Conservation (phyloP, 2,797 vertebrate genomes). For the Tenualosa ilisha region DNA sequence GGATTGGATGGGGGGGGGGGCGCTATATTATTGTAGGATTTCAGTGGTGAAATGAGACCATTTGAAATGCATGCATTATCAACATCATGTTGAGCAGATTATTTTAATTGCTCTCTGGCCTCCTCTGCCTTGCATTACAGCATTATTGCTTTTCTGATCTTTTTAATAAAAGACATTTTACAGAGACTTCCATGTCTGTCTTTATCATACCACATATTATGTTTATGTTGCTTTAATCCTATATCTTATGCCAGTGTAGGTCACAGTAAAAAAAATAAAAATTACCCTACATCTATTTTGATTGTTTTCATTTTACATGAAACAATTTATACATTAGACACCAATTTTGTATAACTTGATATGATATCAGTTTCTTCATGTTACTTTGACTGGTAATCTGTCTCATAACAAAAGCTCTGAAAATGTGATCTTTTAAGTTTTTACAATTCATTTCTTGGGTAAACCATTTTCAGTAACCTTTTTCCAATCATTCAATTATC, state of each 20-base stretch:
- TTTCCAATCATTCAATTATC: neutral
- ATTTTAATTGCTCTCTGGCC: constrained; percentile 49
- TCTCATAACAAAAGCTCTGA: neutral
- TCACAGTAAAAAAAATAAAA: neutral
- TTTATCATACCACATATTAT: constrained; percentile 50
- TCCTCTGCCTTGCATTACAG: constrained; percentile 39
- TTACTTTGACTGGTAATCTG: neutral
- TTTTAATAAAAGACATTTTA: constrained; percentile 35
- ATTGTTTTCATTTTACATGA: neutral
- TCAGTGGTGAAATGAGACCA: constrained; percentile 48
- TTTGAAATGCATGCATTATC: constrained; percentile 52
- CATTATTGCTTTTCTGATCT: constrained; percentile 32
- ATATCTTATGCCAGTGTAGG: constrained; percentile 8
- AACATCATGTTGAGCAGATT: constrained; percentile 43
- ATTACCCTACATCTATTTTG: neutral
- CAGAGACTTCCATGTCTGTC: constrained; percentile 44
- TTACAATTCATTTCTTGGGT: neutral
- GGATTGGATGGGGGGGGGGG: neutral
- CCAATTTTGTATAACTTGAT: neutral
- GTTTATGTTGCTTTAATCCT: constrained; percentile 42
- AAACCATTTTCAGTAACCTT: neutral
- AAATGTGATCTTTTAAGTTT: neutral
- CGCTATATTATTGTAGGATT: constrained; percentile 45
- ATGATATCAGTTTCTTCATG: neutral
- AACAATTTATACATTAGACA: neutral